phyloP scores from a whole-genome alignment of 2,113 vertebrate species.

The Riparia riparia region DNA sequence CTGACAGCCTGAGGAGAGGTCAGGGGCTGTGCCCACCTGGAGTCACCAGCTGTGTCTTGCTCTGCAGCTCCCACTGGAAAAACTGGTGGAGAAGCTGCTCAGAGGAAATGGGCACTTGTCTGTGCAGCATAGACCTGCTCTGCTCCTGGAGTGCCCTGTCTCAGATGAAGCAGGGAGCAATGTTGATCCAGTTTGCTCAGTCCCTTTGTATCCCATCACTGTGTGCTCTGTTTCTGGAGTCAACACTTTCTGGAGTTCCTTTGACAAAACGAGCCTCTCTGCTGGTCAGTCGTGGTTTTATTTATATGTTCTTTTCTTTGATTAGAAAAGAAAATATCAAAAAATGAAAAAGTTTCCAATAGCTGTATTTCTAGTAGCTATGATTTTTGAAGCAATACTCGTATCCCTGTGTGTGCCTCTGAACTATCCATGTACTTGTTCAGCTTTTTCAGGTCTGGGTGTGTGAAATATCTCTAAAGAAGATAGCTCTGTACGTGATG shows the following conservation, averaged over 20 bases:
- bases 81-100: neutral
- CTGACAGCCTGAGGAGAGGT: neutral
- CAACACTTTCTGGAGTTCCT: neutral
- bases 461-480: conserved; percentile 59
- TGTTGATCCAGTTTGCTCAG: neutral
- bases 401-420: conserved; percentile 24
- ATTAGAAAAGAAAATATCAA: conserved; percentile 26
- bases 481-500: conserved; percentile 58
- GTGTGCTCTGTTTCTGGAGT: neutral
- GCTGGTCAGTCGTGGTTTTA: conserved; percentile 56
- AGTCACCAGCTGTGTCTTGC: neutral
- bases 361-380: conserved; percentile 5
- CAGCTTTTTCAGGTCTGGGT: conserved; percentile 45
- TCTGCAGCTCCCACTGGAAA: neutral
- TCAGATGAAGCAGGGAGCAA: neutral
- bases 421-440: conserved; percentile 50
- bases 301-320: conserved; percentile 60
- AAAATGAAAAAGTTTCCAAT: neutral
- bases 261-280: conserved; percentile 3
- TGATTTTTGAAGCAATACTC: conserved; percentile 35
- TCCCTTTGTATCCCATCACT: neutral
- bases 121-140: neutral
- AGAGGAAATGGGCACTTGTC: neutral
- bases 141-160: neutral
- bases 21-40: neutral